Evolutionary conservation across 2,797 vertebrate genomes (phyloP).

Genomic region (Clarias laeviceps): DNA sequence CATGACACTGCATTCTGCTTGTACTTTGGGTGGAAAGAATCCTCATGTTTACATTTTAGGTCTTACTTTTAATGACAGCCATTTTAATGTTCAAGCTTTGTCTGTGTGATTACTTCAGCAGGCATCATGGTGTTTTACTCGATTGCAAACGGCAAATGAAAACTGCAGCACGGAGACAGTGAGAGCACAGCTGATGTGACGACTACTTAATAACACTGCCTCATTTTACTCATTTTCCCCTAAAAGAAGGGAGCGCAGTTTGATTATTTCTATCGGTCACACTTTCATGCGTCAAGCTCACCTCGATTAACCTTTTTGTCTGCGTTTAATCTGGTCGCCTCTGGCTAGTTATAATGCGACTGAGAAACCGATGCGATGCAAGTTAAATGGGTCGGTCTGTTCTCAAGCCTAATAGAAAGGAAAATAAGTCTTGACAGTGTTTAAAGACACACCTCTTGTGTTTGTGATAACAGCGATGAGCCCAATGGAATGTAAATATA

Average conservation of each 20-base stretch:
- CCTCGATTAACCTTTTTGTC: not conserved
- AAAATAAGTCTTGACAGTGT: not conserved
- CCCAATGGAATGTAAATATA: not conserved
- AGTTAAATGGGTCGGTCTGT: not conserved
- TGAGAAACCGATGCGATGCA: not conserved
- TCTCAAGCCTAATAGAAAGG: not conserved
- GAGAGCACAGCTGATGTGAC: not conserved
- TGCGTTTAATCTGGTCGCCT: not conserved
- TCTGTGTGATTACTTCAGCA: not conserved
- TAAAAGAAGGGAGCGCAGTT: not conserved
- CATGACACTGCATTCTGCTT: too few relatives aligned
- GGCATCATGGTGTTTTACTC: not conserved
- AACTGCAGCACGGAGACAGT: not conserved
- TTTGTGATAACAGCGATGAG: not conserved
- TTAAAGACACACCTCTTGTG: not conserved
- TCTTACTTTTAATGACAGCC: not conserved
- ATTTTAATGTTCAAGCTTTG: not conserved
- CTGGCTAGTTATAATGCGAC: not conserved
- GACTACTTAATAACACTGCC: not conserved
- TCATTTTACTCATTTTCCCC: not conserved
- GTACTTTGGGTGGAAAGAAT: not conserved
- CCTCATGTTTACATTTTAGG: not conserved
- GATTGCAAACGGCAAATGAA: not conserved
- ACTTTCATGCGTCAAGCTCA: not conserved
- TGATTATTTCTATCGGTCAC: not conserved